These are phyloP conservation scores for Aphaenogaster rudis DNA, from an alignment of 1,140 invertebrate species.

Conservation along the genomic window DNA sequence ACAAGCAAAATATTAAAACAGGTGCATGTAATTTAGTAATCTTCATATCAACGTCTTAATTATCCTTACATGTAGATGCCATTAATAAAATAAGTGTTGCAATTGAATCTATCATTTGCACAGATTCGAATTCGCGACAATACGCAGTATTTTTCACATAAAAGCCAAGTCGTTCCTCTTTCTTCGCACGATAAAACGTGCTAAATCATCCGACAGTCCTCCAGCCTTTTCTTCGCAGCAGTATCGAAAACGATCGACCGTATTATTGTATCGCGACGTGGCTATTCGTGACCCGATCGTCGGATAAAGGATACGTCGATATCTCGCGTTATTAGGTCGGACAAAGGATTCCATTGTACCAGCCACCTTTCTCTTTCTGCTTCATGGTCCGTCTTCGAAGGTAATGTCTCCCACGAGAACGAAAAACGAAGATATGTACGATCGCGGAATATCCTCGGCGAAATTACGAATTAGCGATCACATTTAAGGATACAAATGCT, in stretches of 20 bases:
- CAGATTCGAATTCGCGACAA: not conserved
- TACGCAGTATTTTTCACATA: constrained; percentile 31
- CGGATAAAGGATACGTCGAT: constrained; percentile 70
- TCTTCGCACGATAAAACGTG: constrained; percentile 54
- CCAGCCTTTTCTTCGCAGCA: constrained; percentile 36
- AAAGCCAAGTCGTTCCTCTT: constrained; percentile 45
- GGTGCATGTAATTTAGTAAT: not conserved
- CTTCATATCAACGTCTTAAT: not conserved
- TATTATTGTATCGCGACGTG: constrained; percentile 75
- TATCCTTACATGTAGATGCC: not conserved
- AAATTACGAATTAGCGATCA: constrained; percentile 43
- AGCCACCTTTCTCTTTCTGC: constrained; percentile 54
- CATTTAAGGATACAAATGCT: not conserved
- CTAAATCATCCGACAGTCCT: constrained; percentile 68
- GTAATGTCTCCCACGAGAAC: constrained; percentile 61
- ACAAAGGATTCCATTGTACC: constrained; percentile 76
- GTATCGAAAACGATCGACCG: constrained; percentile 73
- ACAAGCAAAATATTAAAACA: constrained; percentile 24
- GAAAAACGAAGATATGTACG: constrained; percentile 48
- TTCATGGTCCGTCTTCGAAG: constrained; percentile 41
- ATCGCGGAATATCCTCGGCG: constrained; percentile 12
- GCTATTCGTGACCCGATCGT: constrained; percentile 75
- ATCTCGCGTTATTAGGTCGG: constrained; percentile 74
- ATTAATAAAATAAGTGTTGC: not conserved
- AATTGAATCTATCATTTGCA: not conserved